Evolutionary conservation across 2,888 invertebrate genomes (phyloP).

Genomic region (Lasius fuliginosus): DNA sequence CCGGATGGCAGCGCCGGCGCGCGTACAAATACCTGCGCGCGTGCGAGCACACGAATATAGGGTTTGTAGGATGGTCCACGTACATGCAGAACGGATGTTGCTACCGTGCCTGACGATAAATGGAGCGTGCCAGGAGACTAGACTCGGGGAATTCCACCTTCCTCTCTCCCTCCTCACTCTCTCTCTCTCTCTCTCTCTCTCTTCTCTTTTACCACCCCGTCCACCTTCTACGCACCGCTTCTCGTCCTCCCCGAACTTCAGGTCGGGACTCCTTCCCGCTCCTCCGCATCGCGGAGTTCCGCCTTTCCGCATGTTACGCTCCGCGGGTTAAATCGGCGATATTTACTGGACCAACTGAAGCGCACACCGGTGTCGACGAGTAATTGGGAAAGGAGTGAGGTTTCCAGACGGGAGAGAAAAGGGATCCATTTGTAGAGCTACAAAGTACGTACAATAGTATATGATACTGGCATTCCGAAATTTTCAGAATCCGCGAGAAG

Average conservation of each 20-base stretch:
- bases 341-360: conserved; percentile 27
- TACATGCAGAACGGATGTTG: conserved; percentile 33
- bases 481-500: not conserved
- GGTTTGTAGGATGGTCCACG: conserved; percentile 2
- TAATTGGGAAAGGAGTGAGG: not conserved
- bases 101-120: conserved; percentile 63
- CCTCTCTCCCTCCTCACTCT: not conserved
- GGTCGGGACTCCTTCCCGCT: not conserved
- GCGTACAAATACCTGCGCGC: conserved; percentile 40
- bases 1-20: conserved; percentile 51
- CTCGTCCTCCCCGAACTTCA: not conserved
- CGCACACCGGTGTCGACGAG: not conserved
- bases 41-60: conserved; percentile 25
- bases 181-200: too few relatives aligned
- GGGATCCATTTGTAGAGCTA: not conserved
- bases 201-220: not conserved
- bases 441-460: not conserved
- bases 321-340: conserved; percentile 35
- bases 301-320: conserved; percentile 31
- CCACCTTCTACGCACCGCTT: conserved; percentile 21
- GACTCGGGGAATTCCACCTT: conserved; percentile 54
- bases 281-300: not conserved
- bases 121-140: conserved; percentile 61
- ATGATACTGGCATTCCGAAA: not conserved
- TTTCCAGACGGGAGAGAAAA: not conserved